A percentile compares a stretch with the other conserved stretches of the same genome.
These are phyloP conservation scores for Gallinago solitaria DNA, from an alignment of 2,797 vertebrate genomes.

Conservation along the genomic window DNA sequence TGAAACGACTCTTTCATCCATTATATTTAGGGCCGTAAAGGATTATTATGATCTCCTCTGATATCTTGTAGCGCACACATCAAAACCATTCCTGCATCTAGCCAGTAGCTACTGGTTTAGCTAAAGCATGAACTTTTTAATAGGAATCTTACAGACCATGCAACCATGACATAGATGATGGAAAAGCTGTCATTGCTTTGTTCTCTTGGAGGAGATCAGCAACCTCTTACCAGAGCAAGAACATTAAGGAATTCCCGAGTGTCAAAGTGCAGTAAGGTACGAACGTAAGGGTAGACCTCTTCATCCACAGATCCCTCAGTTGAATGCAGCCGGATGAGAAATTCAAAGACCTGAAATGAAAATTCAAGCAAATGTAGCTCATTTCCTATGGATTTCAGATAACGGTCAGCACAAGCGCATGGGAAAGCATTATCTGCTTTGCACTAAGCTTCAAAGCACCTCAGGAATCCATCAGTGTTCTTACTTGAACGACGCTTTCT, in stretches of 20 bases:
- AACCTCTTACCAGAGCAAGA: slow-evolving; percentile 89
- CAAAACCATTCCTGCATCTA: background rate
- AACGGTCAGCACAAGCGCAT: background rate
- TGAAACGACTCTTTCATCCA: background rate
- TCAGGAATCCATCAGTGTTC: background rate
- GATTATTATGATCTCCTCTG: background rate
- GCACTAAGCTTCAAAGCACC: background rate
- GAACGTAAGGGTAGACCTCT: slow-evolving; percentile 90
- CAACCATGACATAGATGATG: background rate
- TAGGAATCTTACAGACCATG: background rate
- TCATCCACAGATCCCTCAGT: slow-evolving; percentile 85
- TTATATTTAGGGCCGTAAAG: background rate
- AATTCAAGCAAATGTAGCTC: background rate
- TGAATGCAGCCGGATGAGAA: slow-evolving; percentile 91
- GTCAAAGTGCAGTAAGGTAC: slow-evolving; percentile 94
- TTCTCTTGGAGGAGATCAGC: background rate
- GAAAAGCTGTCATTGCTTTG: background rate
- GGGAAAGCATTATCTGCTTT: background rate
- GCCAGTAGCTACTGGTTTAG: background rate
- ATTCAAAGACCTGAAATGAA: slow-evolving; percentile 90
- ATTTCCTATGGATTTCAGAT: background rate
- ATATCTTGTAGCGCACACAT: background rate
- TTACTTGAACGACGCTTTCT: background rate
- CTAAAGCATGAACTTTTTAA: background rate
- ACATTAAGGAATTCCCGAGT: slow-evolving; percentile 97